Conservation (phyloP, 2,888 invertebrate species). For the Teinopalpus imperialis region DNA sequence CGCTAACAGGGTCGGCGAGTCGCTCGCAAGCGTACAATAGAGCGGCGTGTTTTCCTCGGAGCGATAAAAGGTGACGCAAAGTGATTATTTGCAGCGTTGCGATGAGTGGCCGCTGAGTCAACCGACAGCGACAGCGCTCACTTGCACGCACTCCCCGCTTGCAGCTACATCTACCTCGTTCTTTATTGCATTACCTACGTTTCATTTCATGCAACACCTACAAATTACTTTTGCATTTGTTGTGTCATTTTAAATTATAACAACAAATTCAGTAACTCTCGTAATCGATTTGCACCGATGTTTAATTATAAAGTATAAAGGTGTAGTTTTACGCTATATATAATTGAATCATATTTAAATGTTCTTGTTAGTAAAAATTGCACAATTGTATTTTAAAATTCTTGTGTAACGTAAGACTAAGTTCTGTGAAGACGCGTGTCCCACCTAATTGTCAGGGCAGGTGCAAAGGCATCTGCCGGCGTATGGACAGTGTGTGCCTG, state of each 20-base stretch:
- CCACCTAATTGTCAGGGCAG: constrained; percentile 70
- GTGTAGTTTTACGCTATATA: too few relatives aligned
- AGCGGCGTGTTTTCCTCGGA: constrained; percentile 64
- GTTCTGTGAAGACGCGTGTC: constrained; percentile 60
- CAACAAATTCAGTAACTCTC: too few relatives aligned
- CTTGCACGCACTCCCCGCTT: constrained; percentile 24
- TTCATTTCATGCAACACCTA: constrained; percentile 20
- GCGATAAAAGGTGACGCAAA: constrained; percentile 79
- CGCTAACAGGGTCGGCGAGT: constrained; percentile 37
- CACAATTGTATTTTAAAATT: neutral
- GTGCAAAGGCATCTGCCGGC: constrained; percentile 74
- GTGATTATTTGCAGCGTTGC: constrained; percentile 78
- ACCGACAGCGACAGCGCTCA: constrained; percentile 40
- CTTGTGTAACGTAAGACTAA: constrained; percentile 27
- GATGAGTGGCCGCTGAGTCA: constrained; percentile 78
- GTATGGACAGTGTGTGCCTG: constrained; percentile 45
- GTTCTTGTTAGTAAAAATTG: constrained; percentile 11
- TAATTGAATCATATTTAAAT: constrained; percentile 11
- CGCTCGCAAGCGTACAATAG: constrained; percentile 54
- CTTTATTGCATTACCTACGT: constrained; percentile 34
- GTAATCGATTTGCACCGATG: too few relatives aligned
- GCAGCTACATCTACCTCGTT: constrained; percentile 34
- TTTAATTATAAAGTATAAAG: too few relatives aligned
- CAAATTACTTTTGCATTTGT: constrained; percentile 25
- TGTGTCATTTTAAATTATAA: constrained; percentile 10